phyloP scores from a whole-genome alignment of 2,797 vertebrate genomes.

The Cacajao melanocephalus region DNA sequence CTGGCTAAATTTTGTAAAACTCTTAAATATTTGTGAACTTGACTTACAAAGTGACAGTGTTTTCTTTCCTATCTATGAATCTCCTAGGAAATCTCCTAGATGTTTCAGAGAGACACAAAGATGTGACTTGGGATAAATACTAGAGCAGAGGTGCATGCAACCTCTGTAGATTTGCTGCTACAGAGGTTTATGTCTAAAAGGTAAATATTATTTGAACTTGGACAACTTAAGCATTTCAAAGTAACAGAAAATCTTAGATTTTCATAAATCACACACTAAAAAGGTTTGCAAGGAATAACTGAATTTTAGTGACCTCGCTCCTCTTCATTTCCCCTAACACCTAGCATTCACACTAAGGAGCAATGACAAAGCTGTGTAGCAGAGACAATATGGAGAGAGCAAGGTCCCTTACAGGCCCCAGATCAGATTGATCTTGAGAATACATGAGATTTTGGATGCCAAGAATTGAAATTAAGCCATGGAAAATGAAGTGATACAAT shows the following conservation, averaged over 20 bases:
- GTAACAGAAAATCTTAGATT: neutral
- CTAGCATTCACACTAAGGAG: neutral
- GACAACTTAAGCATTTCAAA: conserved; percentile 20
- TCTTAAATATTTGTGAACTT: neutral
- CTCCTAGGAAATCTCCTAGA: neutral
- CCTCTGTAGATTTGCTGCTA: neutral
- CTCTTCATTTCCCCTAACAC: neutral
- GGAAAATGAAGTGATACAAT: neutral
- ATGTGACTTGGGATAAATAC: neutral
- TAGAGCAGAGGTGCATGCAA: neutral
- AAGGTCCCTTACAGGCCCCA: neutral
- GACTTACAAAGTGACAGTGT: neutral
- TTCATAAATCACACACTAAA: neutral
- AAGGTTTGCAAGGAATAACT: neutral
- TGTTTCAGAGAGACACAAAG: neutral
- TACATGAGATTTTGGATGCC: neutral
- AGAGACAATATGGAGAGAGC: neutral
- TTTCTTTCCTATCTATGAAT: neutral
- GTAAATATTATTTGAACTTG: neutral
- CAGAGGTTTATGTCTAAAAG: neutral
- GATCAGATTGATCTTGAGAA: neutral
- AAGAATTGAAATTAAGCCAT: neutral
- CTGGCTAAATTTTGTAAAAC: neutral
- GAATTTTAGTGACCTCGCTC: neutral
- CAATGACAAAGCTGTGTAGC: neutral